These are phyloP conservation scores for Dichetophora obliterata DNA, from an alignment of 2,888 invertebrate genomes.

Conservation along the genomic window DNA sequence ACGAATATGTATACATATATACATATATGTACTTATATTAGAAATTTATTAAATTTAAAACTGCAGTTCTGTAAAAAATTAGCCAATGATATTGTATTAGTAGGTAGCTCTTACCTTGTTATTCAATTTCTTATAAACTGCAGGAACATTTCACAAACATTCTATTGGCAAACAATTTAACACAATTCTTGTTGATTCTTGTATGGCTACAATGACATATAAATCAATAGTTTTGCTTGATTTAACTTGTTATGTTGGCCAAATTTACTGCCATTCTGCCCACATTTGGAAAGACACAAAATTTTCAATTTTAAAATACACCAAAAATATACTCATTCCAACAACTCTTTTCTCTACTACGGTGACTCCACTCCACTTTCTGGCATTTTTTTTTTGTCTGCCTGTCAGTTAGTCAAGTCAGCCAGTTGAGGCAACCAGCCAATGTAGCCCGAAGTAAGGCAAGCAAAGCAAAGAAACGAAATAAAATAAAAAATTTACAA, in stretches of 20 bases:
- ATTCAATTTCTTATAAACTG: too few relatives aligned
- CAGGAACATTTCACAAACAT: too few relatives aligned
- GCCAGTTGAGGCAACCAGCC: not conserved
- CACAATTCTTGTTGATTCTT: slow-evolving; percentile 27
- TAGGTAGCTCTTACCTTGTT: too few relatives aligned
- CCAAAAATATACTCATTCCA: not conserved
- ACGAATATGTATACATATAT: too few relatives aligned
- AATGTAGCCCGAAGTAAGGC: not conserved
- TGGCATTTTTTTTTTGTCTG: not conserved
- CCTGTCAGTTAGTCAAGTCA: not conserved
- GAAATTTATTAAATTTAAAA: too few relatives aligned
- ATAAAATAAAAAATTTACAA: not conserved
- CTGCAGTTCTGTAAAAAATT: too few relatives aligned
- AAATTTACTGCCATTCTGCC: not conserved
- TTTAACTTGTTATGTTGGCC: not conserved
- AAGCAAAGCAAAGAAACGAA: not conserved
- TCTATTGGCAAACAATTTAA: too few relatives aligned
- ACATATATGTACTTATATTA: too few relatives aligned
- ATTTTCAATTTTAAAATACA: not conserved
- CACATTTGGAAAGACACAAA: not conserved
- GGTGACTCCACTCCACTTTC: not conserved
- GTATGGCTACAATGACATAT: not conserved
- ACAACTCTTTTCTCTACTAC: not conserved
- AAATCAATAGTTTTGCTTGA: not conserved
- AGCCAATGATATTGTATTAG: too few relatives aligned